A percentile compares a stretch with the other conserved stretches of the same genome.
Conservation (phyloP, 2,113 vertebrate species). For the Panthera uncia region DNA sequence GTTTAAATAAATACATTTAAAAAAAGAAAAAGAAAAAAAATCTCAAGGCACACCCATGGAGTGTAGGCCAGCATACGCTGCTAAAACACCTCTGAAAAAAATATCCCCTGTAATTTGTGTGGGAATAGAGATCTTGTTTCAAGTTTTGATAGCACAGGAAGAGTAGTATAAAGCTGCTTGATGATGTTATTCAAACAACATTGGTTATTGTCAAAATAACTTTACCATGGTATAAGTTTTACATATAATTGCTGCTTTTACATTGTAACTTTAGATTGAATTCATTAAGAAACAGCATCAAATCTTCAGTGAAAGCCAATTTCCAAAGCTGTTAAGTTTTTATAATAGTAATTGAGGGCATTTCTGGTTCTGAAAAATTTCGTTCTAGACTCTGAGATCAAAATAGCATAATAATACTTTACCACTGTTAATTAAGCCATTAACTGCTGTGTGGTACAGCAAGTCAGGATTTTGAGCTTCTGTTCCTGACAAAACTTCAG, state of each 20-base stretch:
- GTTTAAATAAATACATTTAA: no score
- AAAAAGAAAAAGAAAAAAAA: no score
- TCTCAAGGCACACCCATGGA: background rate
- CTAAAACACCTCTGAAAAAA: background rate
- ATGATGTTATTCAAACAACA: background rate
- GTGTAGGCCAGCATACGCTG: background rate
- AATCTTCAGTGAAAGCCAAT: background rate
- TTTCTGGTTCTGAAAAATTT: background rate
- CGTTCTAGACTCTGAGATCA: background rate
- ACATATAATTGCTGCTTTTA: background rate
- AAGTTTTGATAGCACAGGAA: background rate
- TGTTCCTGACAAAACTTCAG: background rate
- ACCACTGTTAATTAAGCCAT: background rate
- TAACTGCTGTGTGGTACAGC: background rate
- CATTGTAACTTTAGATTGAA: slow-evolving; percentile 13
- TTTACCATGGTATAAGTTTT: background rate
- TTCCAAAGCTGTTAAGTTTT: background rate
- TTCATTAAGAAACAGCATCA: slow-evolving; percentile 1
- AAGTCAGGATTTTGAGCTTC: slow-evolving; percentile 11
- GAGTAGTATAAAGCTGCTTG: background rate
- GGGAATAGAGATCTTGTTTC: background rate
- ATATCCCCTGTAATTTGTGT: background rate
- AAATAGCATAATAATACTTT: background rate
- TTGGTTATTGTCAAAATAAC: background rate
- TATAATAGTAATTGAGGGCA: background rate